A percentile compares a stretch with the other conserved stretches of the same genome.
Conservation (phyloP, 1,140 invertebrate species). For the Drosophila aff. region DNA sequence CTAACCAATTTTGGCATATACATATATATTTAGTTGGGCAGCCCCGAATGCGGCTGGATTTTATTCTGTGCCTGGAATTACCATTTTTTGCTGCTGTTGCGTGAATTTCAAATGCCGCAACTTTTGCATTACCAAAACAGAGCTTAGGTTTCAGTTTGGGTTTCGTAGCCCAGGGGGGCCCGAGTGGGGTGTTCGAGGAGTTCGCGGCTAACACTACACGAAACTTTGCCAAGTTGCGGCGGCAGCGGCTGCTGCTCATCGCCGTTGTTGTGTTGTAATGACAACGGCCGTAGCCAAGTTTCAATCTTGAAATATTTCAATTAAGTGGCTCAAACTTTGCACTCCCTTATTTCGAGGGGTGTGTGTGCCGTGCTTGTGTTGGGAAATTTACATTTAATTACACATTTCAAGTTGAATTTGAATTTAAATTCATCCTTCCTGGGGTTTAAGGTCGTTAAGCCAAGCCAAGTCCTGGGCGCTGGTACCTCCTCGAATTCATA, state of each 20-base stretch:
- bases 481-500: slow-evolving; percentile 33
- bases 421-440: slow-evolving; percentile 27
- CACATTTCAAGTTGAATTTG: slow-evolving; percentile 73
- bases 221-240: slow-evolving; percentile 58
- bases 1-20: slow-evolving; percentile 68
- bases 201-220: slow-evolving; percentile 39
- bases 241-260: slow-evolving; percentile 9
- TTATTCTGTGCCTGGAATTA: slow-evolving; percentile 56
- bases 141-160: slow-evolving; percentile 32
- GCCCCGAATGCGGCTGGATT: slow-evolving; percentile 56
- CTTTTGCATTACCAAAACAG: slow-evolving; percentile 69
- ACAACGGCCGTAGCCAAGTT: slow-evolving; percentile 63
- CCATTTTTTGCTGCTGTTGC: slow-evolving; percentile 40
- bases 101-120: slow-evolving; percentile 61
- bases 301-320: slow-evolving; percentile 82
- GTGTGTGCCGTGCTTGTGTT: slow-evolving; percentile 36
- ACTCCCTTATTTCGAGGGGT: slow-evolving; percentile 40
- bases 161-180: slow-evolving; percentile 4
- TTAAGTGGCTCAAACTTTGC: slow-evolving; percentile 78
- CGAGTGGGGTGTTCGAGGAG: slow-evolving; percentile 19
- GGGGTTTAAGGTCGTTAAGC: slow-evolving; percentile 56
- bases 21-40: slow-evolving; percentile 50
- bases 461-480: slow-evolving; percentile 37
- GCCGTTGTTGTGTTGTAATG: slow-evolving; percentile 61
- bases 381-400: slow-evolving; percentile 79